A percentile compares a stretch with the other conserved stretches of the same genome.
Conservation (phyloP, 2,888 invertebrate genomes). For the Iphiclides podalirius region DNA sequence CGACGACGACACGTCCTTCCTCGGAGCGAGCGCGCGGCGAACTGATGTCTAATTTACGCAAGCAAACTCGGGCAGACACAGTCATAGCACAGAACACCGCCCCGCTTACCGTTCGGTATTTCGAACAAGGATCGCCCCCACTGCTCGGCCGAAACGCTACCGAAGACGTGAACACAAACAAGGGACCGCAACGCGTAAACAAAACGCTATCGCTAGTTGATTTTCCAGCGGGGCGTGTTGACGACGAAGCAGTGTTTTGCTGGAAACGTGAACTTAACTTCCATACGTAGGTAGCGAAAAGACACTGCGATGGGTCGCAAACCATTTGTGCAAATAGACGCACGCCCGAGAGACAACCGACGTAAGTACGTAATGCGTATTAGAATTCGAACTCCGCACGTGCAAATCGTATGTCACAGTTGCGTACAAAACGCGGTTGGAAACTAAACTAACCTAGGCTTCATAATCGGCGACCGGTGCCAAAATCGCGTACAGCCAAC, state of each 20-base stretch:
- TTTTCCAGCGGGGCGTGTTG: slow-evolving; percentile 46
- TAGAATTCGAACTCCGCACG: neutral
- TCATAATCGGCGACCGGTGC: slow-evolving; percentile 35
- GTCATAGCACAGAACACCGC: no score
- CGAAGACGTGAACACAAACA: no score
- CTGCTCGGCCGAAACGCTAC: slow-evolving; percentile 60
- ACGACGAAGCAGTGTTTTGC: no score
- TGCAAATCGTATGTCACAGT: neutral
- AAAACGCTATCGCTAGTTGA: slow-evolving; percentile 47
- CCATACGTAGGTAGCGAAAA: neutral
- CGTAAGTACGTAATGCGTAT: neutral
- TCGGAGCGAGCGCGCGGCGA: slow-evolving; percentile 30
- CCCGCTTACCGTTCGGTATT: slow-evolving; percentile 66
- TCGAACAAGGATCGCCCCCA: slow-evolving; percentile 62
- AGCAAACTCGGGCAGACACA: slow-evolving; percentile 46
- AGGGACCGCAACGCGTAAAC: slow-evolving; percentile 54
- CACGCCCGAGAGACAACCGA: slow-evolving; percentile 25
- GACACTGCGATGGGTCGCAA: neutral
- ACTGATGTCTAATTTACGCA: slow-evolving; percentile 41
- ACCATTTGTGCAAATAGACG: slow-evolving; percentile 55
- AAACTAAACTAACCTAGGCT: slow-evolving; percentile 20
- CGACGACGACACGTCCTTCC: slow-evolving; percentile 46
- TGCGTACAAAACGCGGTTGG: slow-evolving; percentile 9
- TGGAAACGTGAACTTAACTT: no score
- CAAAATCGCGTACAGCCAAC: slow-evolving; percentile 45